phyloP scores from a whole-genome alignment of 53 echinoderm and acorn worm genomes.

The Glandiceps talaboti region DNA sequence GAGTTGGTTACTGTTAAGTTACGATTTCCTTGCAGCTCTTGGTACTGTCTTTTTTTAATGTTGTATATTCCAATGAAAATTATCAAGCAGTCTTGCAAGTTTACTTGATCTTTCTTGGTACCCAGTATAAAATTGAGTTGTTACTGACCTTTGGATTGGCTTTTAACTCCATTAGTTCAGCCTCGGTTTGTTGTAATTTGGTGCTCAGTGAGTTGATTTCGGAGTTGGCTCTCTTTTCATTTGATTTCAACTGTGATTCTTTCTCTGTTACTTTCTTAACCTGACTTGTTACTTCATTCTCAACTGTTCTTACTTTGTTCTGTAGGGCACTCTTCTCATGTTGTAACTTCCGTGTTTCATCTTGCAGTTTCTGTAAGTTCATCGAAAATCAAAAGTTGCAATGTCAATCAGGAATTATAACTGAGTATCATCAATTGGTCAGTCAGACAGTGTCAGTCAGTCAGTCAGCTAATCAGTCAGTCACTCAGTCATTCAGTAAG shows the following conservation, averaged over 20 bases:
- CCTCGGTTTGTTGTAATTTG: conserved; percentile 40
- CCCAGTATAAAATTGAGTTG: too few species aligned
- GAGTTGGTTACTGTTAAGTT: too few species aligned
- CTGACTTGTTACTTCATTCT: conserved; percentile 38
- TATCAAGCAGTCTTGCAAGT: too few species aligned
- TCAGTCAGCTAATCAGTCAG: too few species aligned
- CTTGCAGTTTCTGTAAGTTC: conserved; percentile 15
- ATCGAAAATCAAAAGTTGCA: neutral
- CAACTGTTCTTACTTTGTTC: conserved; percentile 28
- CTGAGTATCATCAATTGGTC: too few species aligned
- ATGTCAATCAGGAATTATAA: too few species aligned
- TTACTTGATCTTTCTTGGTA: too few species aligned
- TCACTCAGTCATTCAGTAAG: too few species aligned
- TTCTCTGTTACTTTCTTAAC: conserved; percentile 30
- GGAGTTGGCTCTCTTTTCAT: conserved; percentile 22
- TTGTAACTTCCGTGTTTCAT: conserved; percentile 7
- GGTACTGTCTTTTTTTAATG: too few species aligned
- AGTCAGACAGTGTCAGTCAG: too few species aligned
- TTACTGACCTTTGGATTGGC: conserved; percentile 56
- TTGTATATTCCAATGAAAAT: too few species aligned
- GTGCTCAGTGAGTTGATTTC: conserved; percentile 39
- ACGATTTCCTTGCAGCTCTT: too few species aligned
- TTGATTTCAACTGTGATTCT: conserved; percentile 21
- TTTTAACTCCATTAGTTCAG: conserved; percentile 57
- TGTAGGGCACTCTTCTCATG: conserved; percentile 25